Conservation (phyloP, 2,113 vertebrate species). For the Microcebus tavaratra region DNA sequence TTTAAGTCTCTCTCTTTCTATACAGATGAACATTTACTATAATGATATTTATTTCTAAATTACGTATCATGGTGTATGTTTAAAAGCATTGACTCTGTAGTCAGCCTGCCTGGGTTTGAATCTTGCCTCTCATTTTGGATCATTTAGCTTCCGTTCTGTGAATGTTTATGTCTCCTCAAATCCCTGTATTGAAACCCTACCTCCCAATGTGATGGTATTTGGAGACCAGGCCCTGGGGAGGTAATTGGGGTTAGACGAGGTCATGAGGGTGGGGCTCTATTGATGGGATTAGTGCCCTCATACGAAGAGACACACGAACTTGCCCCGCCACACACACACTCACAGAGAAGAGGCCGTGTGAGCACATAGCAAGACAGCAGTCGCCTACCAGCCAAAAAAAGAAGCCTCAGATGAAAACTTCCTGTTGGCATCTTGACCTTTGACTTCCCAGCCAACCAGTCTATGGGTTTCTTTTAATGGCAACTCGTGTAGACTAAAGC, state of each 20-base stretch:
- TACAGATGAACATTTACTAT: background rate
- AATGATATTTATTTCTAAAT: background rate
- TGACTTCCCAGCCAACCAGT: background rate
- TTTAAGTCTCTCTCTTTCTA: background rate
- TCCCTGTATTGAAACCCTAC: background rate
- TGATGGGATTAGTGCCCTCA: background rate
- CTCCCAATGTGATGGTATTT: background rate
- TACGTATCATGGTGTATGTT: background rate
- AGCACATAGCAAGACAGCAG: background rate
- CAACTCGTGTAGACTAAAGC: background rate
- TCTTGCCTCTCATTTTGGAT: background rate
- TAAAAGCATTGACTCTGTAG: background rate
- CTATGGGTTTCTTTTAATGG: background rate
- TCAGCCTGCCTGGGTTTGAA: background rate
- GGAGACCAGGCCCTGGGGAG: background rate
- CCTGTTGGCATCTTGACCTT: too few species aligned
- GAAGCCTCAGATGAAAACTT: background rate
- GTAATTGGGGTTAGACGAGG: background rate
- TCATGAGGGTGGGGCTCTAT: background rate
- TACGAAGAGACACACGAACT: background rate
- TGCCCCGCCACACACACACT: rapidly evolving
- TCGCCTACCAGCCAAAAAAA: too few species aligned
- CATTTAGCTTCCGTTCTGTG: background rate
- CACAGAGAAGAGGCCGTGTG: too few species aligned
- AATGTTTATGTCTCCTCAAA: background rate